Evolutionary conservation across 1,140 invertebrate genomes (phyloP).

Genomic region (Pseudobourletiella spinata): DNA sequence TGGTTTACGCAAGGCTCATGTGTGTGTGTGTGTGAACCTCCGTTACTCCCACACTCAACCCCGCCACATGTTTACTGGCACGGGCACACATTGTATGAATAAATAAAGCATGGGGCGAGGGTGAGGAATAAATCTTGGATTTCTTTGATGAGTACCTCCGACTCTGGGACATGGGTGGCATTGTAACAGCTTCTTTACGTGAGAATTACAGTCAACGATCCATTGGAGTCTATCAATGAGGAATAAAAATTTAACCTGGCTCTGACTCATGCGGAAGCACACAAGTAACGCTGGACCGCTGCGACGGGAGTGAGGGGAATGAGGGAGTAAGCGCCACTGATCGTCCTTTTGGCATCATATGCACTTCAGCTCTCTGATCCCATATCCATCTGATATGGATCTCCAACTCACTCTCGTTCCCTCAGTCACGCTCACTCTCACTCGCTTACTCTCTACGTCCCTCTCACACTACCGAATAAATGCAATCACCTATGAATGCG

Average conservation of each 20-base stretch:
- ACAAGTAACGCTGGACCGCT: background rate
- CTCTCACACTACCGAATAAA: background rate
- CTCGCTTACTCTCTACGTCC: too few relatives aligned
- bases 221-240: background rate
- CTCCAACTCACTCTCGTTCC: too few relatives aligned
- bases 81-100: slow-evolving; percentile 1
- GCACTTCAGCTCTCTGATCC: background rate
- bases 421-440: too few relatives aligned
- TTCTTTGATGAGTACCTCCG: background rate
- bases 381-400: slow-evolving; percentile 4
- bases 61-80: background rate
- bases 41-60: too few relatives aligned
- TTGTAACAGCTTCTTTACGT: background rate
- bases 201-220: too few relatives aligned
- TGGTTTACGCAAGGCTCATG: too few relatives aligned
- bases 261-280: too few relatives aligned
- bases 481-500: slow-evolving; percentile 4
- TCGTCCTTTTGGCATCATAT: background rate
- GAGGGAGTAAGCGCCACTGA: background rate
- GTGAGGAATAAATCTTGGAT: slow-evolving; percentile 2
- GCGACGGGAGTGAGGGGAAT: too few relatives aligned
- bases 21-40: too few relatives aligned
- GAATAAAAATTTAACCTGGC: too few relatives aligned
- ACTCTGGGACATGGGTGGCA: background rate
- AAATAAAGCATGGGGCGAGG: background rate